Evolutionary conservation across 2,113 vertebrate species (phyloP).

Genomic region (Phrynosoma platyrhinos): DNA sequence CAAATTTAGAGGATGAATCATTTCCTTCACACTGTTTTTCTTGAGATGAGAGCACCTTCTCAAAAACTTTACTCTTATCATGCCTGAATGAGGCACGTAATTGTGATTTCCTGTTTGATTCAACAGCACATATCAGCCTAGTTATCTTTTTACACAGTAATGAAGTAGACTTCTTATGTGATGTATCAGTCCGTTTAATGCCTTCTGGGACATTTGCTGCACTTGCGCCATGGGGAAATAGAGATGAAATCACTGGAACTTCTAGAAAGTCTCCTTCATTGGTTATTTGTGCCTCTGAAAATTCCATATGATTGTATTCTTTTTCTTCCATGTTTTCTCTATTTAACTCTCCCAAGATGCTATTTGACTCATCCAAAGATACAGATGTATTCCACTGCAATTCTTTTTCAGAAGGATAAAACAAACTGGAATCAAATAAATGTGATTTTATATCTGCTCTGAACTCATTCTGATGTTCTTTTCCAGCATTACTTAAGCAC

Average conservation of each 20-base stretch:
- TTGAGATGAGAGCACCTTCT: constrained; percentile 23
- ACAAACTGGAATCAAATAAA: no score
- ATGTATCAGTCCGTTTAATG: constrained; percentile 77
- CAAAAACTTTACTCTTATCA: constrained; percentile 43
- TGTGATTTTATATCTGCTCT: no score
- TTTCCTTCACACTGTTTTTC: constrained; percentile 30
- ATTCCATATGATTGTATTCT: constrained; percentile 42
- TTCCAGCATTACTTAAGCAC: no score
- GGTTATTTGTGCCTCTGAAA: constrained; percentile 56
- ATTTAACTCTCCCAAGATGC: constrained; percentile 34
- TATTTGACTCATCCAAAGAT: constrained; percentile 36
- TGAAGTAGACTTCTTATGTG: constrained; percentile 62
- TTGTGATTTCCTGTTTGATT: constrained; percentile 68
- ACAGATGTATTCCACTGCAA: no score
- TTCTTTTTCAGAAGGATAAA: no score
- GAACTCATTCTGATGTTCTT: no score
- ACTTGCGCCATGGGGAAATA: constrained; percentile 91
- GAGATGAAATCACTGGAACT: constrained; percentile 92
- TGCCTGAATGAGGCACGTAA: constrained; percentile 40
- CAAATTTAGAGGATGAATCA: constrained; percentile 2
- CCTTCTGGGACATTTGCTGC: constrained; percentile 76
- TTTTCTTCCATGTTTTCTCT: neutral
- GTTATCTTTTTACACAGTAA: constrained; percentile 76
- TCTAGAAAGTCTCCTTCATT: constrained; percentile 61
- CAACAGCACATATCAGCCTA: constrained; percentile 72